Percentiles rank a stretch among this genome's conserved stretches.
Conservation (phyloP, 2,113 vertebrate genomes). For the Eublepharis macularius region DNA sequence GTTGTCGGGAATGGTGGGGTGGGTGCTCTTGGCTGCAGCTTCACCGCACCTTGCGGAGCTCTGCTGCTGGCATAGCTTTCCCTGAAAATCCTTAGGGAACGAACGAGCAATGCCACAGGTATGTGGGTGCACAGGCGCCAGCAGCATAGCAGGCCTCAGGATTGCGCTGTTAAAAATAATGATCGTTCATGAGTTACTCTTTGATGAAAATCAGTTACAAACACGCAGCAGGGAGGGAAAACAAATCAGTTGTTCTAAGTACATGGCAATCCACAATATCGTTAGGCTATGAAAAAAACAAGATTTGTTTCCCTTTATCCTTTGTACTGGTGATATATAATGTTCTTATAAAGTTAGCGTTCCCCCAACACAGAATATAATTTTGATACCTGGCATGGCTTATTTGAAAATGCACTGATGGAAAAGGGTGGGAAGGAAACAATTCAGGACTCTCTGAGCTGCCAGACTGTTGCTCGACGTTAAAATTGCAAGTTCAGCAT, state of each 20-base stretch:
- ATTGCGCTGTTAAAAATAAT: background rate
- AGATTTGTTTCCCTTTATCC: background rate
- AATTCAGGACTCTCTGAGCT: background rate
- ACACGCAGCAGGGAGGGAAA: background rate
- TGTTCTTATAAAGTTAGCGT: background rate
- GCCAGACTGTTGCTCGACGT: too few relatives aligned
- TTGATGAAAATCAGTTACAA: background rate
- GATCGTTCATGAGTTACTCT: background rate
- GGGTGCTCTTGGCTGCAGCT: too few relatives aligned
- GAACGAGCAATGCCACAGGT: too few relatives aligned
- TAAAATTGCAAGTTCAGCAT: background rate
- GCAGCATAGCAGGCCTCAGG: too few relatives aligned
- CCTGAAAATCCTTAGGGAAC: too few relatives aligned
- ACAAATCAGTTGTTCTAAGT: background rate
- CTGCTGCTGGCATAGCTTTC: too few relatives aligned
- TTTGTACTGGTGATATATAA: background rate
- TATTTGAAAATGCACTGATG: background rate
- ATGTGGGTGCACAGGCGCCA: too few relatives aligned
- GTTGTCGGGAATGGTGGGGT: too few relatives aligned
- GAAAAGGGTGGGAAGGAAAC: background rate
- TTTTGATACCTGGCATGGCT: background rate
- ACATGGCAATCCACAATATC: too few relatives aligned
- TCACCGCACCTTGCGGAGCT: too few relatives aligned
- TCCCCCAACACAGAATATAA: background rate
- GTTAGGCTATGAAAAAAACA: background rate